Evolutionary conservation across 2,888 invertebrate species (phyloP).

Genomic region (Ischnus inquisitorius): DNA sequence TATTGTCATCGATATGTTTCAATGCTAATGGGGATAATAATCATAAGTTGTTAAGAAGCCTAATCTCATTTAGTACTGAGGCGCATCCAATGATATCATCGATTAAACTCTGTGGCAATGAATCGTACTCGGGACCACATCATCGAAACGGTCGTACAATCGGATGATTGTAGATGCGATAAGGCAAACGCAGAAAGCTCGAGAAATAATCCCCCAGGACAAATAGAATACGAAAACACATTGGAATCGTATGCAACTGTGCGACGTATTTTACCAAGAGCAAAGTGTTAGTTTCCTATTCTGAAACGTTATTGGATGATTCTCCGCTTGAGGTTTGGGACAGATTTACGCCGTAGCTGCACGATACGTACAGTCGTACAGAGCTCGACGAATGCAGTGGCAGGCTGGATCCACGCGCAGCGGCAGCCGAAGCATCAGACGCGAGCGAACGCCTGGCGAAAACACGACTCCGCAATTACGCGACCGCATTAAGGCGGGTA

Average conservation of each 20-base stretch:
- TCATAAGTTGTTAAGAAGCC: no score
- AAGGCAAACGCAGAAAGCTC: no score
- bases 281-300: conserved; percentile 4
- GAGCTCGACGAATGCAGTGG: conserved; percentile 17
- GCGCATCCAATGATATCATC: no score
- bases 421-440: conserved; percentile 54
- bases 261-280: background rate
- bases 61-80: no score
- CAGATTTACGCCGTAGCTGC: conserved; percentile 43
- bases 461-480: conserved; percentile 79
- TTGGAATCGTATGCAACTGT: background rate
- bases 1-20: no score
- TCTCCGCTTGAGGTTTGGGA: background rate
- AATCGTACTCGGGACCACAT: no score
- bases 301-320: conserved; percentile 13
- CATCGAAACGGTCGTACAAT: no score
- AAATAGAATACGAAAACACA: background rate
- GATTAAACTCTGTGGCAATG: no score
- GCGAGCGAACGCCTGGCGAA: conserved; percentile 66
- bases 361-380: conserved; percentile 56
- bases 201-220: background rate
- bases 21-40: no score
- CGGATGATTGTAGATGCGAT: no score
- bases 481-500: conserved; percentile 79
- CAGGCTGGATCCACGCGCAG: conserved; percentile 28